Conservation (phyloP, 2,113 vertebrate genomes). For the Malurus cyaneus region DNA sequence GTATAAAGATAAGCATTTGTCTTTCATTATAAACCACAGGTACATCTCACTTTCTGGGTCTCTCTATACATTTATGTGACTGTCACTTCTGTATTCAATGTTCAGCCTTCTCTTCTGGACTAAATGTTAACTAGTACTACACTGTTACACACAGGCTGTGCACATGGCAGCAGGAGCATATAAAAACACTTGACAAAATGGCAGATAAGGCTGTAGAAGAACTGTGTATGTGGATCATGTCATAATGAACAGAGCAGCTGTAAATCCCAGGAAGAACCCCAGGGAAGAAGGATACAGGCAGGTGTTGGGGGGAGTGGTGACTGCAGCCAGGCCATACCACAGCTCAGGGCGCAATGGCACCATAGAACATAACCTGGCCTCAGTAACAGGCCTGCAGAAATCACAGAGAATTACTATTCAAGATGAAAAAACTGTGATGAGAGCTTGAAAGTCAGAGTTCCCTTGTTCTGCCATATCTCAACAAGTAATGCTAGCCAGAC, state of each 20-base stretch:
- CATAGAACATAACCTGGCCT: not conserved
- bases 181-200: fast-evolving
- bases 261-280: not conserved
- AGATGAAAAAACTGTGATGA: not conserved
- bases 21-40: not conserved
- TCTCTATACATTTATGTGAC: not conserved
- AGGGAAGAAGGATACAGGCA: not conserved
- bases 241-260: not conserved
- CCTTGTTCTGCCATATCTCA: not conserved
- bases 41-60: not conserved
- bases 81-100: not conserved
- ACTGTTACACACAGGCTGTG: not conserved
- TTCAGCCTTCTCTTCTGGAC: not conserved
- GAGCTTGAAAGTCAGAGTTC: not conserved
- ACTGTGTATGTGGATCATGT: not conserved
- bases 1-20: not conserved
- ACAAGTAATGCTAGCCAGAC: not conserved
- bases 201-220: not conserved
- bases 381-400: not conserved
- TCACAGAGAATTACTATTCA: not conserved
- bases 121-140: fast-evolving
- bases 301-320: not conserved
- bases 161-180: not conserved
- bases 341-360: not conserved
- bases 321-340: not conserved